Evolutionary conservation across 2,797 vertebrate species (phyloP).

Genomic region (Coreius guichenoti): DNA sequence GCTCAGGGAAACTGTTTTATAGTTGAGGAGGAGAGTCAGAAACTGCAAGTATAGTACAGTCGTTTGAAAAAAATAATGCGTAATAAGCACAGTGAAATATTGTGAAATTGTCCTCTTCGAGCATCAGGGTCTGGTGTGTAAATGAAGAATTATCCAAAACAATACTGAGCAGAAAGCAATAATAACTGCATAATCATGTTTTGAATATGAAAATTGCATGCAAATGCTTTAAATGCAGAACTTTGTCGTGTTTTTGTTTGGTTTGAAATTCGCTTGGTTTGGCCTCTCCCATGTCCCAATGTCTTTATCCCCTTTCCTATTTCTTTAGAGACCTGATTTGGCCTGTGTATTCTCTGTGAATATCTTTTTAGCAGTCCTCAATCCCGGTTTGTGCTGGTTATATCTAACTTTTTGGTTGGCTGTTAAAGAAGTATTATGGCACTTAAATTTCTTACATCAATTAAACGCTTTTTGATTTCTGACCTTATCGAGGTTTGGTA

Average conservation of each 20-base stretch:
- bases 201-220: slow-evolving; percentile 48
- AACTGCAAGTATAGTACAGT: slow-evolving; percentile 8
- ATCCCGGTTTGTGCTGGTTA: slow-evolving; percentile 39
- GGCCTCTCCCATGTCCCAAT: slow-evolving; percentile 2
- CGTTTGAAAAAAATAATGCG: slow-evolving; percentile 1
- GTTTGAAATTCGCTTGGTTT: slow-evolving; percentile 38
- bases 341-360: slow-evolving; percentile 41
- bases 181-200: slow-evolving; percentile 49
- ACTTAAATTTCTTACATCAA: slow-evolving; percentile 32
- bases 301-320: slow-evolving; percentile 7
- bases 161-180: slow-evolving; percentile 57
- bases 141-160: slow-evolving; percentile 48
- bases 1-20: slow-evolving; percentile 58
- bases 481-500: slow-evolving; percentile 20
- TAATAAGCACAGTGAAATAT: slow-evolving; percentile 27
- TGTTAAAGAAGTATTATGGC: slow-evolving; percentile 26
- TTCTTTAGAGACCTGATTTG: slow-evolving; percentile 27
- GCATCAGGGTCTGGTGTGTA: slow-evolving; percentile 53
- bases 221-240: slow-evolving; percentile 35
- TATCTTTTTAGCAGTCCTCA: slow-evolving; percentile 25
- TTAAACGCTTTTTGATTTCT: slow-evolving; percentile 45
- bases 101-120: slow-evolving; percentile 32
- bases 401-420: slow-evolving; percentile 25
- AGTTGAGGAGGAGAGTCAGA: slow-evolving; percentile 23
- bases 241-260: slow-evolving; percentile 29